These are phyloP conservation scores for Tethea ocularis DNA, from an alignment of 2,888 invertebrate species.

Conservation along the genomic window DNA sequence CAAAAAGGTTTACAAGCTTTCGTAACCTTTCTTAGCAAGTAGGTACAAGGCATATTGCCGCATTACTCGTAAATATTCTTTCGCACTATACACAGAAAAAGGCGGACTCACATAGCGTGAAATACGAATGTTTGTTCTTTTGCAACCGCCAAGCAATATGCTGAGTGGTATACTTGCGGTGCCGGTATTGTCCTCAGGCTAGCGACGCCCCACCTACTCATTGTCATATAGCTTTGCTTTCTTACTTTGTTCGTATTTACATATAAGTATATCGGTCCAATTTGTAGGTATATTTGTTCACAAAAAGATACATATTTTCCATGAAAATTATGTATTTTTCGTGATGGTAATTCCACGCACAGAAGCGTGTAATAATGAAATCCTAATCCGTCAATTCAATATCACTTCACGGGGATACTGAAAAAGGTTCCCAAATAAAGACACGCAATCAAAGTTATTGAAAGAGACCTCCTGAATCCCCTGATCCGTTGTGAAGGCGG, in stretches of 20 bases:
- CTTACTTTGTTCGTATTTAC: conserved; percentile 6
- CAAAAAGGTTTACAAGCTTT: conserved; percentile 3
- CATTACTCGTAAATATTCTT: conserved; percentile 23
- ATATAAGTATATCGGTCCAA: neutral
- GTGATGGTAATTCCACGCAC: neutral
- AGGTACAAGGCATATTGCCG: conserved; percentile 8
- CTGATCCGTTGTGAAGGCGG: conserved; percentile 9
- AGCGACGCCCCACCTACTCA: neutral
- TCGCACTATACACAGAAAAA: conserved; percentile 14
- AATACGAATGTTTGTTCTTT: conserved; percentile 48
- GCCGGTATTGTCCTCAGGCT: conserved; percentile 31
- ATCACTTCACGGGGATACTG: conserved; percentile 36
- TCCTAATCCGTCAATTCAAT: conserved; percentile 39
- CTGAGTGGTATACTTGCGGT: conserved; percentile 53
- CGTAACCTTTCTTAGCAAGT: conserved; percentile 2
- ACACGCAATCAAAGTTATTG: conserved; percentile 55
- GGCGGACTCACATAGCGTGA: conserved; percentile 11
- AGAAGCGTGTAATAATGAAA: neutral
- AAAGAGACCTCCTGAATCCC: conserved; percentile 22
- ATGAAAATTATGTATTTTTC: neutral
- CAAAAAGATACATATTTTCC: neutral
- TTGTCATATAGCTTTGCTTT: conserved; percentile 1
- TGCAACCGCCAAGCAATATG: conserved; percentile 54
- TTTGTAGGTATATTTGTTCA: neutral
- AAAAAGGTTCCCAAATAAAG: conserved; percentile 46